Evolutionary conservation across 2,888 invertebrate species (phyloP).

Genomic region (Bombyx huttoni): DNA sequence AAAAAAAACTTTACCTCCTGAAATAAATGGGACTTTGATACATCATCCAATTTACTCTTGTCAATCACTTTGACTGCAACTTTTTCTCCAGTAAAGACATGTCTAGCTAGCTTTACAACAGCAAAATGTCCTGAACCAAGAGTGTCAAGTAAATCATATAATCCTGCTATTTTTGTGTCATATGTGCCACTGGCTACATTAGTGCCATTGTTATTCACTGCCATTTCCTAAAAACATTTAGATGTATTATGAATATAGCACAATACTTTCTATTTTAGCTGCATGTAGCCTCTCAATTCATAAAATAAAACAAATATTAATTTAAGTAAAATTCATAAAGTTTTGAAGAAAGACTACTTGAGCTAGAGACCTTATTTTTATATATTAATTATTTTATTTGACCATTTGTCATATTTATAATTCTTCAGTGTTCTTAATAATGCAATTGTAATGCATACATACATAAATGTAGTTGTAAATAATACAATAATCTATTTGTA

Average conservation of each 20-base stretch:
- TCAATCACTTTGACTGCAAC: slow-evolving; percentile 99
- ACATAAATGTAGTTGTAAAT: too few species aligned
- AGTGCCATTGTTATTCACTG: slow-evolving; percentile 56
- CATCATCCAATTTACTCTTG: slow-evolving; percentile 96
- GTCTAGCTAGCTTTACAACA: slow-evolving; percentile 96
- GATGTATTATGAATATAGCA: background rate
- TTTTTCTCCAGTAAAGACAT: slow-evolving; percentile 99
- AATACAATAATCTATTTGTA: too few species aligned
- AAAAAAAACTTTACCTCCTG: slow-evolving; percentile 80
- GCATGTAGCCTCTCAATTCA: too few species aligned
- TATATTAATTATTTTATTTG: too few species aligned
- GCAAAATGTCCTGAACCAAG: slow-evolving; percentile 99
- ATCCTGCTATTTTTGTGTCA: slow-evolving; percentile 93
- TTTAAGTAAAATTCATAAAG: too few species aligned
- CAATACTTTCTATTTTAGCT: background rate
- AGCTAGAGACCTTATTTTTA: too few species aligned
- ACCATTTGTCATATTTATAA: too few species aligned
- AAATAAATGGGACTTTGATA: slow-evolving; percentile 95
- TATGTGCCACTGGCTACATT: slow-evolving; percentile 62
- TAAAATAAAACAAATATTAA: too few species aligned
- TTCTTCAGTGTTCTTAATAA: too few species aligned
- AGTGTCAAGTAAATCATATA: slow-evolving; percentile 98
- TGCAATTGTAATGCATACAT: too few species aligned
- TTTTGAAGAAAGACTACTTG: too few species aligned
- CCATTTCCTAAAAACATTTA: slow-evolving; percentile 11